Evolutionary conservation across 2,888 invertebrate genomes (phyloP), one percentile per base, ranked within the genome.

Genomic region (Subacronicta megacephala): DNA sequence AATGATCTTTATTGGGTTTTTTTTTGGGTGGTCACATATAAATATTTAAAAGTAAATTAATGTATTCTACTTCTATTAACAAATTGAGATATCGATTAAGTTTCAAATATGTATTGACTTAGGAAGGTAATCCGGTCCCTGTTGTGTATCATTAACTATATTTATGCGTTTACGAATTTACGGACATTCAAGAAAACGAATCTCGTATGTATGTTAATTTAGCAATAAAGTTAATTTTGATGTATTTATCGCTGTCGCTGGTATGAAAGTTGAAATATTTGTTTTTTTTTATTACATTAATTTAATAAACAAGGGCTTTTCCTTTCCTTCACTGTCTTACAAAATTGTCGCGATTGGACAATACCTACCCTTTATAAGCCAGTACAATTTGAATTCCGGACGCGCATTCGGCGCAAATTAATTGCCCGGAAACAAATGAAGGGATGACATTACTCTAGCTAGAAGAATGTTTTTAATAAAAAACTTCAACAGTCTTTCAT

Each of bases 1-100:
- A 54, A 67, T 44, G 60, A 58, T 47, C 20, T 54, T 63, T 57
- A 62, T 71, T 42, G 42, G 15, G n/a, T n/a, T n/a, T n/a, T 54
- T 58, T 66, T 60, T 59, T 26, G 7, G 23, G 7, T 7, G 7
- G 9, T 6, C 20, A 4, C 4, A 20, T 20, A 6, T 20, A 4
- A 20, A 20, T 20, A 20, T 20, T 20, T 20, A 20, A 20, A 5
- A 65, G 59, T 65, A 38, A 15, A 50, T 57, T 56, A 65, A 62
- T 65, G 41, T 17, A 50, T 57, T 56, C 43, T 53, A 55, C n/a
- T n/a, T 43, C 15, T 18, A 46, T 44, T 53, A 49, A 49, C 54
- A 53, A 63, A 70, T 66, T 67, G 40, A 73, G 56, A 55, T 55
- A 70, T 63, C 54, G 60, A 58, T 56, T 53, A 13, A 5, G 15